A percentile compares a stretch with the other conserved stretches of the same genome.
Evolutionary conservation across 2,888 invertebrate genomes (phyloP).

Genomic region (Sylvicola cinctus): DNA sequence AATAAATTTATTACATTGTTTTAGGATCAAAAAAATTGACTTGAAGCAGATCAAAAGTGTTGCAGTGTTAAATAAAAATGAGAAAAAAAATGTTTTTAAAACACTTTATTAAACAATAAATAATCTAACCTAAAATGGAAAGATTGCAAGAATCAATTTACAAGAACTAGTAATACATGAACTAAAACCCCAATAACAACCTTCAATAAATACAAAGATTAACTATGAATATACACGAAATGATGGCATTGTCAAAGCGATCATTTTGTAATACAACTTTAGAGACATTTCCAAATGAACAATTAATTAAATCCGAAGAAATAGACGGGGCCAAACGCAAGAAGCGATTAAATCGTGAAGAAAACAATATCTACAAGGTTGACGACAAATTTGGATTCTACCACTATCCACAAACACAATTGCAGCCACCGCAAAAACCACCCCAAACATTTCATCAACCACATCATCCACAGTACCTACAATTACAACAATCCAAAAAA

Average conservation of each 20-base stretch:
- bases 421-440: constrained; percentile 6
- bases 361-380: constrained; percentile 12
- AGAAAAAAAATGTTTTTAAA: too few species aligned
- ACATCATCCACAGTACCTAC: constrained; percentile 4
- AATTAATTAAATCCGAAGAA: constrained; percentile 14
- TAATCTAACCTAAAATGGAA: too few species aligned
- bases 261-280: constrained; percentile 16
- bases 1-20: too few species aligned
- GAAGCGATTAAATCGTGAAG: constrained; percentile 23
- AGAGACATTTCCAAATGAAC: constrained; percentile 14
- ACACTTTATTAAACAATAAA: too few species aligned
- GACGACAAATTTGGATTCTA: constrained; percentile 12
- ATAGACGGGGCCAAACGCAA: constrained; percentile 22
- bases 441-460: constrained; percentile 2
- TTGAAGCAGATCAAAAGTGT: too few species aligned
- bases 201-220: constrained; percentile 10
- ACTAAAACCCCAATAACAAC: too few species aligned
- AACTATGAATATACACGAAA: constrained; percentile 9
- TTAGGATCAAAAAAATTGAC: too few species aligned
- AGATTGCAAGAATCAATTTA: too few species aligned
- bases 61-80: too few species aligned
- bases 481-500: constrained; percentile 8
- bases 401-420: constrained; percentile 10
- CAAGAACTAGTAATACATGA: too few species aligned
- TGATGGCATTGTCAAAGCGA: constrained; percentile 24